Percentiles rank a stretch among this genome's conserved stretches.
Conservation (phyloP, 2,888 invertebrate genomes). For the Dione juno region DNA sequence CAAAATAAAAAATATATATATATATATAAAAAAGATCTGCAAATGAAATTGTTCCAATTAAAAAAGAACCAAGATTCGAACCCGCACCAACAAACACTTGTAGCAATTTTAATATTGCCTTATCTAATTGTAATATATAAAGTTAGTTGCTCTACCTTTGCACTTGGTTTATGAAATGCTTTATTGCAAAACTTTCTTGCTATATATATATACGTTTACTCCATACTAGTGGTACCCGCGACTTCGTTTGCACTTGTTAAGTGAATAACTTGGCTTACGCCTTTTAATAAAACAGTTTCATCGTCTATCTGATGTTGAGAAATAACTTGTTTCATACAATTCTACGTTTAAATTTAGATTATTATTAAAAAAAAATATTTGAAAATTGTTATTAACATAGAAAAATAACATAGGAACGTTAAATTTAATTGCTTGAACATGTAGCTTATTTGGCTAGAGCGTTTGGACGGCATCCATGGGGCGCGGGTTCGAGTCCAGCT, state of each 20-base stretch:
- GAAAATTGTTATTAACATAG: too few species aligned
- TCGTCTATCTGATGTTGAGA: conserved; percentile 5
- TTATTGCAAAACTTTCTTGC: conserved; percentile 27
- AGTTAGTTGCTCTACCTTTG: conserved; percentile 26
- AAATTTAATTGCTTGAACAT: too few species aligned
- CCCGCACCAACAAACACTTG: background rate
- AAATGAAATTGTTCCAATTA: background rate
- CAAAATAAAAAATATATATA: too few species aligned
- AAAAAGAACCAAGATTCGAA: background rate
- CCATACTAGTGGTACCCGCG: conserved; percentile 12
- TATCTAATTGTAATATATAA: conserved; percentile 23
- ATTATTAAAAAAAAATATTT: too few species aligned
- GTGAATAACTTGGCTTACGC: conserved; percentile 14
- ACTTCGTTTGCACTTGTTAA: conserved; percentile 29
- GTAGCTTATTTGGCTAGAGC: too few species aligned
- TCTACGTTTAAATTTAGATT: too few species aligned
- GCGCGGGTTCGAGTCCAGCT: too few species aligned
- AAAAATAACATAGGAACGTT: too few species aligned
- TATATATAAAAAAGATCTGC: too few species aligned
- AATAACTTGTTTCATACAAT: background rate
- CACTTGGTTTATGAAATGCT: conserved; percentile 27
- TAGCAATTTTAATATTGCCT: conserved; percentile 12
- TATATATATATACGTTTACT: background rate
- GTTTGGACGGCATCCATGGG: too few species aligned
- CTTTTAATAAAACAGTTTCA: conserved; percentile 15